phyloP scores from a whole-genome alignment of 2,113 vertebrate genomes.

The Lasiurus cinereus region DNA sequence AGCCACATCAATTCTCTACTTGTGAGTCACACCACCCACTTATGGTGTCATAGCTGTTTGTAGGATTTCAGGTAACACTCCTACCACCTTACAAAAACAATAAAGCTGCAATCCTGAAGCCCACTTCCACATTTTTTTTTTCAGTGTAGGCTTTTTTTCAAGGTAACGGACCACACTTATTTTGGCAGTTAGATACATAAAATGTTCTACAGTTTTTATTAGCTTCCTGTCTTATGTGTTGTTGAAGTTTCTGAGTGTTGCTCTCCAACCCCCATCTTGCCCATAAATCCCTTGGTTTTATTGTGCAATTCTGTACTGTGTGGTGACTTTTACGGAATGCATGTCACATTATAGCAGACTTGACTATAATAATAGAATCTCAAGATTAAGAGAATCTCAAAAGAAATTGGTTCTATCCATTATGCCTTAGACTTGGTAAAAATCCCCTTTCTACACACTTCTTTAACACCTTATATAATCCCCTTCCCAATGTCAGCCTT shows the following conservation, averaged over 20 bases:
- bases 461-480: background rate
- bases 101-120: background rate
- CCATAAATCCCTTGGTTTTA: background rate
- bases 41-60: background rate
- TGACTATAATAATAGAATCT: background rate
- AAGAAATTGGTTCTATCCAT: background rate
- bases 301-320: background rate
- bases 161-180: background rate
- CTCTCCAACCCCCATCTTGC: background rate
- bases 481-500: background rate
- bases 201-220: conserved; percentile 29
- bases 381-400: conserved; percentile 14
- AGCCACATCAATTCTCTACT: background rate
- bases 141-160: background rate
- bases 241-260: background rate
- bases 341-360: background rate
- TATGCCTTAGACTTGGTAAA: conserved; percentile 9
- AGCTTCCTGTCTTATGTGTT: background rate
- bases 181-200: background rate
- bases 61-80: background rate
- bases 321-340: conserved; percentile 41
- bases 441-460: background rate
- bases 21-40: background rate
- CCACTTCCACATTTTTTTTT: background rate
- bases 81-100: background rate